Conservation (phyloP, 2,797 vertebrate species). For the Trematomus bernacchii region DNA sequence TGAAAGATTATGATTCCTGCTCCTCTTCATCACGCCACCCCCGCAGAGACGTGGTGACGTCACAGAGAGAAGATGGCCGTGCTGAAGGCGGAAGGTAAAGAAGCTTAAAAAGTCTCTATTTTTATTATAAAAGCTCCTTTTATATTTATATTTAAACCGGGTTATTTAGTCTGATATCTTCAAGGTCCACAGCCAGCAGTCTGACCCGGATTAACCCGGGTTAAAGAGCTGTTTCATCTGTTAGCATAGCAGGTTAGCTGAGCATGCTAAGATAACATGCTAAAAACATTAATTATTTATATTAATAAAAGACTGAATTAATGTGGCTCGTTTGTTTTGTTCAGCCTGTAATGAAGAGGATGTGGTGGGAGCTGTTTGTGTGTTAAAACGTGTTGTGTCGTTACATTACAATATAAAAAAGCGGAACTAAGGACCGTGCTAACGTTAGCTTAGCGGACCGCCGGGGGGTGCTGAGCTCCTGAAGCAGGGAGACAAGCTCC, state of each 20-base stretch:
- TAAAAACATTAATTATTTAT: neutral
- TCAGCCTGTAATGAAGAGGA: rapidly evolving
- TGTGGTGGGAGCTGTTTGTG: rapidly evolving
- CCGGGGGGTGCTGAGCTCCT: neutral
- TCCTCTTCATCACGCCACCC: neutral
- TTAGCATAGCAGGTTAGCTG: constrained; percentile 30
- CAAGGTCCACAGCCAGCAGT: rapidly evolving
- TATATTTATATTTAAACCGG: rapidly evolving
- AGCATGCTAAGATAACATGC: constrained; percentile 7
- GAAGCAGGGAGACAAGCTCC: neutral
- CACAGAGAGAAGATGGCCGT: constrained; percentile 80
- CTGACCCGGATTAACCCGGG: neutral
- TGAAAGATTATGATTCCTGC: too few relatives aligned
- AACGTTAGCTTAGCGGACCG: neutral
- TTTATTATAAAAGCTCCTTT: neutral
- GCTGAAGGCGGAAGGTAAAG: constrained; percentile 85
- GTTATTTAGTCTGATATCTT: rapidly evolving
- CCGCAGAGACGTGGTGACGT: constrained; percentile 70
- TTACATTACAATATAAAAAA: neutral
- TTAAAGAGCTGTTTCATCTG: constrained; percentile 18
- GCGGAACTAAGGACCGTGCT: neutral
- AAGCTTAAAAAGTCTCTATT: constrained; percentile 36
- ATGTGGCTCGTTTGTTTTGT: rapidly evolving
- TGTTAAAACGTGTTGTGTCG: neutral
- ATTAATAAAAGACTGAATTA: rapidly evolving